These are phyloP conservation scores for Holacanthella duospinosa DNA, from an alignment of 2,888 invertebrate genomes.

Conservation along the genomic window DNA sequence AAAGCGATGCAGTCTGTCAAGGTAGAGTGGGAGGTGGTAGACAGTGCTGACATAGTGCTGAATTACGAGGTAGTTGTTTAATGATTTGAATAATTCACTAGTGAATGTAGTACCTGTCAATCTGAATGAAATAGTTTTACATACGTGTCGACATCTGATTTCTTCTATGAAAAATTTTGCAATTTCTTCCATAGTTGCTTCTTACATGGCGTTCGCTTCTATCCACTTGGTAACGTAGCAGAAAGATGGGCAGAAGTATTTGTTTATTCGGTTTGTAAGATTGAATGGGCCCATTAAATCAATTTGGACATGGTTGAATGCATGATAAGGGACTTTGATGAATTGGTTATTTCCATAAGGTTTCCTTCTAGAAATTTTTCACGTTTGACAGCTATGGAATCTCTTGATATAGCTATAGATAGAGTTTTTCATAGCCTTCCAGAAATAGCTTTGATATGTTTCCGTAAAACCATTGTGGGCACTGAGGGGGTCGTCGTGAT, in stretches of 20 bases:
- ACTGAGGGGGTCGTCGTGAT: conserved; percentile 8
- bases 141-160: conserved; percentile 29
- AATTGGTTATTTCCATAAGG: conserved; percentile 11
- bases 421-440: conserved; percentile 6
- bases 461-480: conserved; percentile 9
- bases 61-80: too few species aligned
- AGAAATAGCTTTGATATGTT: conserved; percentile 4
- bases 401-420: conserved; percentile 3
- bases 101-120: conserved; percentile 32
- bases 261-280: conserved; percentile 17
- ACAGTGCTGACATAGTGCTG: too few species aligned
- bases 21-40: too few species aligned
- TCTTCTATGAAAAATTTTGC: conserved; percentile 31
- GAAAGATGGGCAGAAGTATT: conserved; percentile 26
- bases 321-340: conserved; percentile 10
- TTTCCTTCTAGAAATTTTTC: conserved; percentile 5
- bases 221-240: conserved; percentile 30
- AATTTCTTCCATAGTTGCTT: conserved; percentile 35
- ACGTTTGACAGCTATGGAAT: neutral
- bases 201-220: conserved; percentile 29
- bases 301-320: conserved; percentile 30
- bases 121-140: conserved; percentile 35
- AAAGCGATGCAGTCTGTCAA: too few species aligned
- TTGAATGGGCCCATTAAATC: conserved; percentile 34
- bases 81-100: conserved; percentile 13